Conservation (phyloP, 2,797 vertebrate genomes). For the Chaetophractus vellerosus region DNA sequence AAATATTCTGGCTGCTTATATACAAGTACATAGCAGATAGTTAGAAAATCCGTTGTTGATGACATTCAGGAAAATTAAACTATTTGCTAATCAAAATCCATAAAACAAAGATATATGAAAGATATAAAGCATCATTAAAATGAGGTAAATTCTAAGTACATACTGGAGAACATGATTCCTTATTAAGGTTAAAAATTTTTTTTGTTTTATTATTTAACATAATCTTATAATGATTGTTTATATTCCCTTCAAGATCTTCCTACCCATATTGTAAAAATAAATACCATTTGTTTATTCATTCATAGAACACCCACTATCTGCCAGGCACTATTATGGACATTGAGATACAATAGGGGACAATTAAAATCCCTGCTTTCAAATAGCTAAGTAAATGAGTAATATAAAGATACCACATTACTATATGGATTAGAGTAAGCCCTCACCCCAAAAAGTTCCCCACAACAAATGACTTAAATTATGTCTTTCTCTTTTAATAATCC, state of each 20-base stretch:
- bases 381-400: not conserved
- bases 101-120: not conserved
- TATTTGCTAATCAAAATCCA: not conserved
- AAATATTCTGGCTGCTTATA: not conserved
- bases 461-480: not conserved
- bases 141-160: not conserved
- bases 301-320: not conserved
- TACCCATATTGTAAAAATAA: not conserved
- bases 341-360: not conserved
- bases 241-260: not conserved
- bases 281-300: not conserved
- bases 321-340: not conserved
- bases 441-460: not conserved
- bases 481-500: not conserved
- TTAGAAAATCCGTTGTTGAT: conserved; percentile 17
- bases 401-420: not conserved
- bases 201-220: conserved; percentile 16
- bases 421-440: not conserved
- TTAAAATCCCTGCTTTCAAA: not conserved
- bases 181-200: conserved; percentile 9
- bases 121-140: not conserved
- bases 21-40: not conserved
- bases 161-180: not conserved
- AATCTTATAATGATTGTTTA: not conserved
- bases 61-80: not conserved